These are phyloP conservation scores for Rafetus swinhoei DNA, from an alignment of 2,113 vertebrate species.

Conservation along the genomic window DNA sequence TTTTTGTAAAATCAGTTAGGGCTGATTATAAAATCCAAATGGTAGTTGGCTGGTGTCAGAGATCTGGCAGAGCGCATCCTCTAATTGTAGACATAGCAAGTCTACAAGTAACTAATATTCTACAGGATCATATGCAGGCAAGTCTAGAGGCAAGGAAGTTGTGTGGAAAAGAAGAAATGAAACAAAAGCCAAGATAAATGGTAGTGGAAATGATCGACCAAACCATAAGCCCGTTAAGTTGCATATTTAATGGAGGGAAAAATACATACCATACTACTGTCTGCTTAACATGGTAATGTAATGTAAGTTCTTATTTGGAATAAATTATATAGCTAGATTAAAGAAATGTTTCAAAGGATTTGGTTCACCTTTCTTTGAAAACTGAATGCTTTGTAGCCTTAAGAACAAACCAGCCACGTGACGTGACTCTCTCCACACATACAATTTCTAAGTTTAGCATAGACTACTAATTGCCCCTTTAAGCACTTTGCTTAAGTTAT, in stretches of 20 bases:
- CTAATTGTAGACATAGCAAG: not conserved
- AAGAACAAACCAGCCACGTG: constrained; percentile 11
- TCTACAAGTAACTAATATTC: not conserved
- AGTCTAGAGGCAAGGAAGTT: not conserved
- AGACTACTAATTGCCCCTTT: constrained; percentile 31
- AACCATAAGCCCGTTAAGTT: not conserved
- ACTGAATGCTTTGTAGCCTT: constrained; percentile 13
- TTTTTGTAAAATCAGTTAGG: not conserved
- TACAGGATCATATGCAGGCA: not conserved
- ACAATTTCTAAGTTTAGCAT: constrained; percentile 11
- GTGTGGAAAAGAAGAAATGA: not conserved
- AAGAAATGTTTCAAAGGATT: not conserved
- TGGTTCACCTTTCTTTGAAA: not conserved
- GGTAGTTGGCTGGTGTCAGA: not conserved
- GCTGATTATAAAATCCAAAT: constrained; percentile 14
- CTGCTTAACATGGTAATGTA: not conserved
- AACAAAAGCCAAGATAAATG: not conserved
- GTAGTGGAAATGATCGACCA: not conserved
- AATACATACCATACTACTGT: accelerated
- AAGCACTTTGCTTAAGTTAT: constrained; percentile 33
- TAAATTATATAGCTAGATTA: not conserved
- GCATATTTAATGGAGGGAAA: not conserved
- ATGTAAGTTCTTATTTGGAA: not conserved
- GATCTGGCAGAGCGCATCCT: not conserved
- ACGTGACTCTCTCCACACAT: not conserved